Base-by-base conservation (phyloP, 2,888 invertebrate species). In the Malachius bipustulatus region DNA sequence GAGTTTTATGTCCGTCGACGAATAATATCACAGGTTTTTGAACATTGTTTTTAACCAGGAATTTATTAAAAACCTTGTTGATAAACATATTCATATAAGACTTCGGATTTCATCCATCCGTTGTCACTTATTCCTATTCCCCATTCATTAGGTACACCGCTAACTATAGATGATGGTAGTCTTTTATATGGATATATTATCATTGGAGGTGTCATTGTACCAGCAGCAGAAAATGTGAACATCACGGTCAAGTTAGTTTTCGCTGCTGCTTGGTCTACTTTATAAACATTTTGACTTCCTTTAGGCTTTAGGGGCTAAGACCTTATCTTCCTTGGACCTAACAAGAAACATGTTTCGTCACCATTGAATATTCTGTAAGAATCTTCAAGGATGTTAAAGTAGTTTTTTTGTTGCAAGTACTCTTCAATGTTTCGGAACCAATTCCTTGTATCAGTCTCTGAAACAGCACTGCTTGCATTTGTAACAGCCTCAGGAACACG, bases 21-120 rank as follows among this genome's bases (percentile, higher is more conserved):
- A 19, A 19, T 8, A 8, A 19, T 19, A 19, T 19, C n/a, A 19
- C 24, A 8, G 24, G n/a, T 8, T 8, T 8, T 19, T 8, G 24
- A 19, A n/a, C n/a, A n/a, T n/a, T n/a, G n/a, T n/a, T n/a, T n/a
- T n/a, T n/a, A n/a, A n/a, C n/a, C n/a, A n/a, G n/a, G n/a, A n/a
- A n/a, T n/a, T n/a, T n/a, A n/a, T n/a, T n/a, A n/a, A n/a, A n/a
- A n/a, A n/a, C n/a, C n/a, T n/a, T n/a, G n/a, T n/a, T n/a, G n/a
- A n/a, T n/a, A n/a, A n/a, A 19, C 24, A n/a, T 19, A 19, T 19
- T 19, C 24, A 19, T 19, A 19, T 8, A 19, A 19, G n/a, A 6
- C 19, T 16, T 10, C 16, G 12, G 11, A 10, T 11, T 41, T 44
- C 42, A 45, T 45, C 45, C 43, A 45, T n/a, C 42, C 44, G 39